Evolutionary conservation across 92 coral and sea anemone genomes (phyloP).

Genomic region (Blastomussa wellsi): DNA sequence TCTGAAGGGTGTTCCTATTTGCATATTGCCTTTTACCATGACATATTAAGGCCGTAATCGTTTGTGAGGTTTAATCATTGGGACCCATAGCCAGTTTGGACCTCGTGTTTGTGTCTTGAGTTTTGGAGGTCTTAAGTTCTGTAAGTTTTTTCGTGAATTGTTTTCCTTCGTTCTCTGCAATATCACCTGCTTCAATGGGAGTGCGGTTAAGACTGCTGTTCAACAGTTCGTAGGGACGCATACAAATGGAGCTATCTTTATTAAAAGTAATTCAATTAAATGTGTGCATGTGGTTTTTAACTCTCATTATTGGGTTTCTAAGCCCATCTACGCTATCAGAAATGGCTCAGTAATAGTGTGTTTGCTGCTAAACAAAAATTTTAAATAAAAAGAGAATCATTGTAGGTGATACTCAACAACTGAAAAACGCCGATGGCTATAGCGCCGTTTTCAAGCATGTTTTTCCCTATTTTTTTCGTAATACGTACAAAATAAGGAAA

Average conservation of each 20-base stretch:
- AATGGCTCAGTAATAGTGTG: too few relatives aligned
- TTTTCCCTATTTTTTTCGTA: too few relatives aligned
- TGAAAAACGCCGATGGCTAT: too few relatives aligned
- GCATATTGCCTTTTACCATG: not conserved
- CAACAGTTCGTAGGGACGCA: not conserved
- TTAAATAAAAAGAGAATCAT: too few relatives aligned
- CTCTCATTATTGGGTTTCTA: not conserved
- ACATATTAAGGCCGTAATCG: too few relatives aligned
- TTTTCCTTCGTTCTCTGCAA: not conserved
- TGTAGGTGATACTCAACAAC: too few relatives aligned
- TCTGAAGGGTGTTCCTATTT: not conserved
- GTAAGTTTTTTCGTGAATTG: not conserved
- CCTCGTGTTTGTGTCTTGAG: not conserved
- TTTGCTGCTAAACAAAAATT: too few relatives aligned
- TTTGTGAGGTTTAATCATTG: too few relatives aligned
- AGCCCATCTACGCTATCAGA: not conserved
- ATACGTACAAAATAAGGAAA: too few relatives aligned
- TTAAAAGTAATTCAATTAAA: not conserved
- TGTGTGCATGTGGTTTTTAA: not conserved
- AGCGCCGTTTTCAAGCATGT: too few relatives aligned
- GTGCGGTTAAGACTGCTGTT: not conserved
- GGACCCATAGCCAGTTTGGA: too few relatives aligned
- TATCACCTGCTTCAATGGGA: not conserved
- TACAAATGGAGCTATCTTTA: not conserved
- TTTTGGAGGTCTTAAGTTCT: not conserved